Evolutionary conservation across 1,140 invertebrate genomes (phyloP).

Genomic region (Drosophila novamexicana): DNA sequence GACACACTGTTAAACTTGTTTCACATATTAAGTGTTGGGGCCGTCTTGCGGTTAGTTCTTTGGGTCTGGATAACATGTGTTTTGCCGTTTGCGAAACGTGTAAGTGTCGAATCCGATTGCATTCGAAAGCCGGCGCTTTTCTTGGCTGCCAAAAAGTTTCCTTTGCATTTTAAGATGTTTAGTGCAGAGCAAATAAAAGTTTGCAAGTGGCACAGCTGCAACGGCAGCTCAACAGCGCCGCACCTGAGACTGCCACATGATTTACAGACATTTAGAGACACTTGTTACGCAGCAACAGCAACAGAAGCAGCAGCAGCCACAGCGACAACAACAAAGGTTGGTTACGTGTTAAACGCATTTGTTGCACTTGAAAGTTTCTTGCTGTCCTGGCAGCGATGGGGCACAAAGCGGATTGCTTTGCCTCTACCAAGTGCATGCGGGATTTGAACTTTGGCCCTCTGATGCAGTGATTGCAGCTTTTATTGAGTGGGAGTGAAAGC

Average conservation of each 20-base stretch:
- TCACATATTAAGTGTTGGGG: conserved; percentile 33
- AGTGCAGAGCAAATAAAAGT: conserved; percentile 59
- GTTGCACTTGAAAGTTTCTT: conserved; percentile 61
- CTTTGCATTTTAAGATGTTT: conserved; percentile 19
- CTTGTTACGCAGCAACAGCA: conserved; percentile 27
- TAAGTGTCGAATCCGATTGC: conserved; percentile 63
- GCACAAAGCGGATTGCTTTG: conserved; percentile 50
- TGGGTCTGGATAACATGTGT: conserved; percentile 46
- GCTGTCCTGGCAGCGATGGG: conserved; percentile 3
- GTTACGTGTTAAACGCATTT: conserved; percentile 74
- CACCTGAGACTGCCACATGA: conserved; percentile 58
- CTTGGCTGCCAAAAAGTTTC: conserved; percentile 49
- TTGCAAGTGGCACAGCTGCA: conserved; percentile 50
- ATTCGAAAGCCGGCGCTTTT: conserved; percentile 22
- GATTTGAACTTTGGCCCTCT: conserved; percentile 64
- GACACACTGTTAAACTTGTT: too few species aligned
- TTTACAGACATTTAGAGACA: conserved; percentile 27
- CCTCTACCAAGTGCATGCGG: conserved; percentile 62
- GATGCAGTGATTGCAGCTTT: conserved; percentile 64
- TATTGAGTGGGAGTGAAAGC: conserved; percentile 52
- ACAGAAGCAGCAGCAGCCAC: conserved; percentile 2
- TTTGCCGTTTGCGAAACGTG: conserved; percentile 42
- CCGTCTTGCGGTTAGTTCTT: conserved; percentile 3
- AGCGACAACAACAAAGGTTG: conserved; percentile 17
- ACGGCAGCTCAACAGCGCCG: neutral